Evolutionary conservation across 2,113 vertebrate species (phyloP), one percentile per base, ranked within the genome.

Genomic region (Ranitomeya imitator): DNA sequence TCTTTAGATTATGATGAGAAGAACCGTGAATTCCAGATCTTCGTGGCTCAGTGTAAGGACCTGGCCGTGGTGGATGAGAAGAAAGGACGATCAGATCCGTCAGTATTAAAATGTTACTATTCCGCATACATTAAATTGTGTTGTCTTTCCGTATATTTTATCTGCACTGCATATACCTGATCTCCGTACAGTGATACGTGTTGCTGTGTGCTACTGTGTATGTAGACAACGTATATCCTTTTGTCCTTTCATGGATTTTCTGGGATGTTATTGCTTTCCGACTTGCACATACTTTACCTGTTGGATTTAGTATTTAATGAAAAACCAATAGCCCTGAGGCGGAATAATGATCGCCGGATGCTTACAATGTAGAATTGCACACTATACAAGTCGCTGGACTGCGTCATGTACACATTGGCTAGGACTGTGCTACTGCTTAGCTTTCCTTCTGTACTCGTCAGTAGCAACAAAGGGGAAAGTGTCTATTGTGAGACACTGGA

Each of bases 41-140:
- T 90, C 0, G 93, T 95, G 87, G 90, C 91, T 84, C 93, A 94
- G 90, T 95, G 94, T 90, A 93, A 92, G 83, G 93, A 94, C 87
- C 90, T 95, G 91, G 94, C 94, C 77, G 87, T 93, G 0, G 94
- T 94, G 89, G 94, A 95, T 86, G 94, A 95, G 90, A 94, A 92
- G 90, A 95, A 94, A 90, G 92, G 91, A 80, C 93, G 94, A 89
- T 93, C 93, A 79, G 94, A 95, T 85, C 93, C 94, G 94, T 95
- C 89, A 94, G 94, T 94, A 90, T 63, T 83, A 65, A 89, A 84
- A 6, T 79, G 6, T 57, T 37, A 13, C 4, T 23, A 6, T 52
- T 8, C 74, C 19, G 21, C n/a, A 71, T 11, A 26, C 2, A 18
- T 63, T 63, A 63, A 15, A 16, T 13, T 71, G 23, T 54, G 11